Evolutionary conservation across 2,888 invertebrate genomes (phyloP).

Genomic region (Callosobruchus maculatus): DNA sequence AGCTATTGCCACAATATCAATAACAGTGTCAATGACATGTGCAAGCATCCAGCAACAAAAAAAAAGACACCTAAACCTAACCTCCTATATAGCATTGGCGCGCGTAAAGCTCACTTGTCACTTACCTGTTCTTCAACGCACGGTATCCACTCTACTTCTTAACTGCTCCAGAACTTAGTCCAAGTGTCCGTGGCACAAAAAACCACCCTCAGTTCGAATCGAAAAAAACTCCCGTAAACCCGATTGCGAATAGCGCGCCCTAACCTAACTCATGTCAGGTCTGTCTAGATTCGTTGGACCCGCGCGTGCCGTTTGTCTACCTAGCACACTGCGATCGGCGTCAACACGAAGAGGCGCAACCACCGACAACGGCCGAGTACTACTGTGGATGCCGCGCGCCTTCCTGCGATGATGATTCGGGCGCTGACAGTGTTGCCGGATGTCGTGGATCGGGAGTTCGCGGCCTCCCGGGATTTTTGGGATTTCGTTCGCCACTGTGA

Average conservation of each 20-base stretch:
- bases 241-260: neutral
- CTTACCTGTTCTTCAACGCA: neutral
- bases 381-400: neutral
- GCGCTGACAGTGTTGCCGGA: neutral
- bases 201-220: neutral
- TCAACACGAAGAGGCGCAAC: neutral
- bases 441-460: neutral
- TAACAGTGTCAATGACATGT: too few relatives aligned
- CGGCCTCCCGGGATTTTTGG: neutral
- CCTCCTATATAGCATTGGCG: neutral
- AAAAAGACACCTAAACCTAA: too few relatives aligned
- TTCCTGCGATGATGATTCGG: neutral
- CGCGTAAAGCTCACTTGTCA: neutral
- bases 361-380: neutral
- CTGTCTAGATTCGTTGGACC: too few relatives aligned
- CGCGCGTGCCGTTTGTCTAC: neutral
- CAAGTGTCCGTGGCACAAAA: neutral
- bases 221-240: neutral
- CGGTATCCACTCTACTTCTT: neutral
- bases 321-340: neutral
- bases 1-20: too few relatives aligned
- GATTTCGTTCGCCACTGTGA: too few relatives aligned
- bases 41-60: too few relatives aligned
- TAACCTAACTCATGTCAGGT: neutral
- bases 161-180: neutral